Evolutionary conservation across 2,797 vertebrate species (phyloP), one percentile per base, ranked within the genome.

Genomic region (Streptopelia turtur): DNA sequence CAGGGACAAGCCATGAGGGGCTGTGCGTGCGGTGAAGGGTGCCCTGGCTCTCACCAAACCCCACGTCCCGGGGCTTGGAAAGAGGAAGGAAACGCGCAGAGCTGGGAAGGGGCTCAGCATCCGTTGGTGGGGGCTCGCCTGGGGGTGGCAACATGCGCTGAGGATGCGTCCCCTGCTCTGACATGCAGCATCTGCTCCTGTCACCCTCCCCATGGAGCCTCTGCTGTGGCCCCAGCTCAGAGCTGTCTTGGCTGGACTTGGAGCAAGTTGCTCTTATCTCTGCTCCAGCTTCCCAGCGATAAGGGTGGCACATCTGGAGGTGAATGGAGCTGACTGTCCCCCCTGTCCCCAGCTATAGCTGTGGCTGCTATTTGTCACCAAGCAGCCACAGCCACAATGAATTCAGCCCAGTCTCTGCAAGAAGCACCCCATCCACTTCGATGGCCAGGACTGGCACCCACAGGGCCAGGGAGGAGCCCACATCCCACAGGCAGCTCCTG

Each of bases 231-330:
- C 41, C 64, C 5, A 9, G 64, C 70, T 90, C 23, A 1, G 4
- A 5, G 63, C 59, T 75, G 21, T 43, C 88, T 89, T 18, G 74
- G 83, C 80, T 57, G 30, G 69, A 82, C 77, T 81, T 12, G 0
- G 70, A 82, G 30, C 21, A 11, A 95, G 80, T 63, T 33, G 74
- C 66, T 52, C 47, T 95, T 95, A 97, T 97, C 96, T 87, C 47
- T 59, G 88, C 35, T 49, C n/a, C 88, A 65, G 88, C 88, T 84
- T 94, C 88, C 90, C 30, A 0, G 66, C 0, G 94, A 97, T 97
- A 96, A 95, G 80, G 52, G 37, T 28, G 55, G 93, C 94, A 56
- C 28, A 80, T 79, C 88, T 91, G 90, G 83, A 86, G 39, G 61
- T 60, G 80, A 92, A 52, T 7, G 0, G 0, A 25, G 60, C 64